A percentile compares a stretch with the other conserved stretches of the same genome.
phyloP scores from a whole-genome alignment of 2,888 invertebrate genomes.

The Cataglyphis cursor region DNA sequence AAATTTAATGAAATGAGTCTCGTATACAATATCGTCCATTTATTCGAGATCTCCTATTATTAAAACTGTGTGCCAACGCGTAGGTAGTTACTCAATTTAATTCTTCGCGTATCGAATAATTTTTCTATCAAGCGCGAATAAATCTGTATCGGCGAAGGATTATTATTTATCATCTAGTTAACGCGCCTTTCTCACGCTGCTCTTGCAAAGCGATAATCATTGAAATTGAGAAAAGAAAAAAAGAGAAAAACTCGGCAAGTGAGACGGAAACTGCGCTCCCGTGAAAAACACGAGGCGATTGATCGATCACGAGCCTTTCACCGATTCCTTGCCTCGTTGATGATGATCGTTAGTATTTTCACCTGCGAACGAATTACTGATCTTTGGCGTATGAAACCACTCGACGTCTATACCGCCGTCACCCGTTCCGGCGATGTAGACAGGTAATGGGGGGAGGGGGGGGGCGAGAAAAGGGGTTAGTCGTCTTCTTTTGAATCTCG shows the following conservation, averaged over 20 bases:
- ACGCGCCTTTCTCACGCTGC: background rate
- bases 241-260: background rate
- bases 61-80: background rate
- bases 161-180: background rate
- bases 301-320: conserved; percentile 49
- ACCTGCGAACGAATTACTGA: conserved; percentile 63
- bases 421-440: conserved; percentile 24
- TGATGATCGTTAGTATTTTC: conserved; percentile 66
- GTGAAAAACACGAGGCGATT: conserved; percentile 23
- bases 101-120: background rate
- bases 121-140: background rate
- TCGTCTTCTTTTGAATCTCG: conserved; percentile 83
- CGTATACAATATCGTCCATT: background rate
- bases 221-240: background rate
- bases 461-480: conserved; percentile 72
- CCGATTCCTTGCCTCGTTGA: conserved; percentile 32
- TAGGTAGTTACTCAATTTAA: background rate
- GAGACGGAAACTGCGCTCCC: background rate
- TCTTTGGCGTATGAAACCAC: conserved; percentile 60
- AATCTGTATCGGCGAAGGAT: background rate
- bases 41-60: background rate
- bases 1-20: background rate
- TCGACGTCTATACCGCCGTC: conserved; percentile 41
- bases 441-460: conserved; percentile 7
- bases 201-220: conserved; percentile 3